Evolutionary conservation across 2,113 vertebrate genomes (phyloP), one percentile per base, ranked within the genome.

Genomic region (Sinosuthora webbiana): DNA sequence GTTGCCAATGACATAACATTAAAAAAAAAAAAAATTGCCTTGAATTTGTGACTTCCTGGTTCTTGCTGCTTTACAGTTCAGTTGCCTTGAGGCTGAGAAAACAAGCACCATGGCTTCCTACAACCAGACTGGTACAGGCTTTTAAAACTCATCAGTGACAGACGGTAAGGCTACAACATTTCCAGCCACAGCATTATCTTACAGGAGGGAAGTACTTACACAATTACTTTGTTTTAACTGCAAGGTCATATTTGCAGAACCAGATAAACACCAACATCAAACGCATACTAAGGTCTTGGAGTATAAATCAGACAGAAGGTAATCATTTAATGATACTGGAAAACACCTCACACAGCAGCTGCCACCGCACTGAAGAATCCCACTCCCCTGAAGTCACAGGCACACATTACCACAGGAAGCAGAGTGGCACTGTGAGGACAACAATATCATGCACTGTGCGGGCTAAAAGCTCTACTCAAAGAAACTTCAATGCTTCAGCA

Each of bases 191-290:
- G 53, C 33, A 13, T 9, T 76, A 60, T 28, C 86, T 87, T 53
- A 69, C 14, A 84, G 62, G 41, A 83, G 67, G 50, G 15, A 44
- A 55, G 37, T 94, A 84, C 83, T 93, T 79, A 84, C 55, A 64
- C 89, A 89, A 22, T 35, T 56, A 53, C 68, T 81, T 81, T 71
- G 81, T 53, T 81, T 87, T 68, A 89, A 76, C 60, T 57, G 50
- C 60, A 87, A 93, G 94, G 92, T 90, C 69, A 41, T 93, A 89
- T 95, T 94, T 97, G 83, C 80, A 83, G 56, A 93, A 75, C 64
- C 73, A 96, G 92, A 92, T 87, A 95, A 95, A 92, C 4, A 9
- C 25, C 37, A 75, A 83, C 41, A 92, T 88, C 85, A 94, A 95
- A 91, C 91, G 93, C 76, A 90, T 83, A 83, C 21, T 7, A 39